Evolutionary conservation across 2,888 invertebrate species (phyloP).

Genomic region (Pristionchus entomophagus): DNA sequence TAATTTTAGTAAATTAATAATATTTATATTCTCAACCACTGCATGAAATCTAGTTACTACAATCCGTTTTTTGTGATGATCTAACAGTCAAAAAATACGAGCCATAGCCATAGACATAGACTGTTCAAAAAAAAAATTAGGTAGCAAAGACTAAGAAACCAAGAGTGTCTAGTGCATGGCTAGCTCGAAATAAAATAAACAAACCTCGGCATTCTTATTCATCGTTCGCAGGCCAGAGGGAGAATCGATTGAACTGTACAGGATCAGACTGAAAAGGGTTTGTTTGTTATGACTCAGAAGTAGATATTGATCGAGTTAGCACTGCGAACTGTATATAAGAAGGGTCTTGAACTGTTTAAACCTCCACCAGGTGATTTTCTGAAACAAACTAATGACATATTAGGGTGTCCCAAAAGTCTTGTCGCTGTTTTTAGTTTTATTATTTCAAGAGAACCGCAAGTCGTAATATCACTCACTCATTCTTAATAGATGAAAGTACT

Average conservation of each 20-base stretch:
- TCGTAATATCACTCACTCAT: too few relatives aligned
- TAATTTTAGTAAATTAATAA: background rate
- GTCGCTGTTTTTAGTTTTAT: too few relatives aligned
- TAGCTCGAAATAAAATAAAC: background rate
- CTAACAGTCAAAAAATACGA: too few relatives aligned
- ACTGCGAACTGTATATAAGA: background rate
- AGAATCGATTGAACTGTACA: conserved; percentile 36
- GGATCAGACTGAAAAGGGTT: conserved; percentile 8
- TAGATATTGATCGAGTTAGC: background rate
- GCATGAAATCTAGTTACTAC: background rate
- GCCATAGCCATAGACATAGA: too few relatives aligned
- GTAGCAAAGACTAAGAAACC: too few relatives aligned
- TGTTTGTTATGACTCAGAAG: background rate
- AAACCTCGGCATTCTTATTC: conserved; percentile 25
- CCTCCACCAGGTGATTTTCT: background rate
- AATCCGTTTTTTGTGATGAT: too few relatives aligned
- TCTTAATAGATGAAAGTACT: too few relatives aligned
- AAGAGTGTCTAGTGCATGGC: too few relatives aligned
- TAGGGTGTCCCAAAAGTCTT: too few relatives aligned
- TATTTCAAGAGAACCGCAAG: too few relatives aligned
- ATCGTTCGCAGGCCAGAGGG: background rate
- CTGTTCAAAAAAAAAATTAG: too few relatives aligned
- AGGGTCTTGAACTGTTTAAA: too few relatives aligned
- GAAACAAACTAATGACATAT: background rate
- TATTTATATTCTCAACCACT: background rate